Evolutionary conservation across 2,797 vertebrate species (phyloP).

Genomic region (Gymnoscopelus microlampas): DNA sequence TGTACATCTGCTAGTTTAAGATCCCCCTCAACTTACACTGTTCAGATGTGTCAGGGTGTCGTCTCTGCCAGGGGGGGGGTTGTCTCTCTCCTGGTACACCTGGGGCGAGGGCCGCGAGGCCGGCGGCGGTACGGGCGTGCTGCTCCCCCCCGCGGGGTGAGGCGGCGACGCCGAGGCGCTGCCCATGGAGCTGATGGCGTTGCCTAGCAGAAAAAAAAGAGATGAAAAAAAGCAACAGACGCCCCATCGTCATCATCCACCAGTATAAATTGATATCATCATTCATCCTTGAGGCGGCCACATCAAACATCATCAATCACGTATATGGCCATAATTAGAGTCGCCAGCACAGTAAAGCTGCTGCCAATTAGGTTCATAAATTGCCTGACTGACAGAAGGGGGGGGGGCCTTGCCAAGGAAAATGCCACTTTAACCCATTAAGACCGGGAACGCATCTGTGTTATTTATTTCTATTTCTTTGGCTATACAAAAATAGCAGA

Average conservation of each 20-base stretch:
- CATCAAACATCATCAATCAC: slow-evolving; percentile 29
- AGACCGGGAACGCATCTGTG: too few relatives aligned
- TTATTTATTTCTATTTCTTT: too few relatives aligned
- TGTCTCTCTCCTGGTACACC: slow-evolving; percentile 68
- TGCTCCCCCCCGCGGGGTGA: slow-evolving; percentile 77
- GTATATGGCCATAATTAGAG: slow-evolving; percentile 16
- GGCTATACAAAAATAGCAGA: too few relatives aligned
- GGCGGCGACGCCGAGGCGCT: slow-evolving; percentile 41
- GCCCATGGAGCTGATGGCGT: slow-evolving; percentile 83
- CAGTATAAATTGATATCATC: slow-evolving; percentile 49
- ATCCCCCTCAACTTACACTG: slow-evolving; percentile 61
- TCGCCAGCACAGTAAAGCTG: neutral
- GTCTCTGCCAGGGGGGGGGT: slow-evolving; percentile 67
- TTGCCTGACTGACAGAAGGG: neutral
- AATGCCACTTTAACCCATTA: neutral
- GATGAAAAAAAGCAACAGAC: slow-evolving; percentile 55
- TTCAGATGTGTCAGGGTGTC: slow-evolving; percentile 78
- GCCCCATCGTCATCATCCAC: slow-evolving; percentile 10
- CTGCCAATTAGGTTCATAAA: slow-evolving; percentile 1
- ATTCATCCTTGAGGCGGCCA: slow-evolving; percentile 38
- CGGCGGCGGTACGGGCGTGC: slow-evolving; percentile 72
- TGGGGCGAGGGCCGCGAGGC: slow-evolving; percentile 72
- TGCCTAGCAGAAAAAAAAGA: slow-evolving; percentile 75
- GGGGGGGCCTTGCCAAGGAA: neutral
- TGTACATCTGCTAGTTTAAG: too few relatives aligned